Base-by-base conservation (phyloP, 1,140 invertebrate species). In the Potamilus streckersoni region DNA sequence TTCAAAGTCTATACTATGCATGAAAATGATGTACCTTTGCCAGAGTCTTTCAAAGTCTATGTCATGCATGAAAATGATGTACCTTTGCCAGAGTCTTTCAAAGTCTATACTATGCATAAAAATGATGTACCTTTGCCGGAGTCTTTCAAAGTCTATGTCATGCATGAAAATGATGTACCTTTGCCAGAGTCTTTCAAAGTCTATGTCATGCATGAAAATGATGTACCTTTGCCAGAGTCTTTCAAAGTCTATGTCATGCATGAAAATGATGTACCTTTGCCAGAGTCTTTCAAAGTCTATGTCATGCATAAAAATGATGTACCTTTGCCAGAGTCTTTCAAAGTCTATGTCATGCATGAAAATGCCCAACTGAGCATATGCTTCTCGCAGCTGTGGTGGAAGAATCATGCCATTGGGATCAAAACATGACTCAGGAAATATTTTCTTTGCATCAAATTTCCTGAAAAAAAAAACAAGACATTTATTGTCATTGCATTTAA, bases 271-370 rank as follows among this genome's bases (percentile, higher is more conserved):
- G n/a, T 19, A 19, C n/a, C 17, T 20, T 8, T 16, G 14, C 27
- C 27, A 27, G n/a, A n/a, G 27, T 31, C 27, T 31, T 31, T 31
- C 27, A 31, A 31, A 31, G 27, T 31, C 27, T 2, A 31, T 31
- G 3, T 31, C 3, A 31, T 31, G 27, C 27, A 31, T 31, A 31
- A 31, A 31, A 31, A 17, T 59, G 57, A 60, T 58, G 60, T 77
- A 86, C 83, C 84, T 81, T 49, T 82, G 72, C 84, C 84, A 86
- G 16, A 86, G 71, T 71, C 81, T 83, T 57, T 74, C 73, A 69
- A 85, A 85, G 15, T 84, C 84, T 15, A 76, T 69, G 59, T 83
- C 81, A 12, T 66, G 78, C 75, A 86, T 61, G 55, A 74, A 80
- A 49, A 85, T 81, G 1, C 83, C 83, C 3, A 84, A 75, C 15